Evolutionary conservation across 2,113 vertebrate genomes (phyloP), one percentile per base, ranked within the genome.

Genomic region (Gavialis gangeticus): DNA sequence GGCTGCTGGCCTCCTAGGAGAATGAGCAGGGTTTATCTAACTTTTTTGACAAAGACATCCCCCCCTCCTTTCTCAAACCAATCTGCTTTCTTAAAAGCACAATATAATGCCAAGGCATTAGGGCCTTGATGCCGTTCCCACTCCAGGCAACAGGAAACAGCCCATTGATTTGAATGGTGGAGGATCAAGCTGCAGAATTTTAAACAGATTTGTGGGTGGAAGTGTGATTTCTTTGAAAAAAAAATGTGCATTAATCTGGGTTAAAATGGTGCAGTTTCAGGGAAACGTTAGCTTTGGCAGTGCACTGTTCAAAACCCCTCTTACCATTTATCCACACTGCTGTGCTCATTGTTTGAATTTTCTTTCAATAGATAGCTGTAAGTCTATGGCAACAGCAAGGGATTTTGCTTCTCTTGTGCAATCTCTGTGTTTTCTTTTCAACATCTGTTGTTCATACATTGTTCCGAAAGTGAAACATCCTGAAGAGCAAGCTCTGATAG

Each of bases 351-450:
- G 62, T 87, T 55, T 82, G 57, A 69, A 28, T 69, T 76, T 85
- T 75, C 27, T 84, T 94, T 92, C 80, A 85, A 17, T 75, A 76
- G n/a, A n/a, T 83, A 62, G 37, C 71, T 91, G 59, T 80, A 83
- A 85, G 66, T 46, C 37, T 84, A 14, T 62, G 84, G 56, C 54
- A 86, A 59, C 25, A 75, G 55, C 18, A 4, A 63, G 28, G 30
- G 24, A 37, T 84, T 80, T 46, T 62, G 71, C 25, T 82, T 81
- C 54, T 77, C 30, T 63, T 4, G 2, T n/a, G 22, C 46, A 71
- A 82, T 89, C 11, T 4, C 46, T 80, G 57, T 85, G 10, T 81
- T 92, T 82, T 66, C 25, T 94, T 67, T 91, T 82, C 25, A 24
- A 57, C 6, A 30, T 91, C 60, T 84, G 59, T 56, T 83, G n/a